Conservation (phyloP, 1,140 invertebrate species). For the Monomorium pharaonis region DNA sequence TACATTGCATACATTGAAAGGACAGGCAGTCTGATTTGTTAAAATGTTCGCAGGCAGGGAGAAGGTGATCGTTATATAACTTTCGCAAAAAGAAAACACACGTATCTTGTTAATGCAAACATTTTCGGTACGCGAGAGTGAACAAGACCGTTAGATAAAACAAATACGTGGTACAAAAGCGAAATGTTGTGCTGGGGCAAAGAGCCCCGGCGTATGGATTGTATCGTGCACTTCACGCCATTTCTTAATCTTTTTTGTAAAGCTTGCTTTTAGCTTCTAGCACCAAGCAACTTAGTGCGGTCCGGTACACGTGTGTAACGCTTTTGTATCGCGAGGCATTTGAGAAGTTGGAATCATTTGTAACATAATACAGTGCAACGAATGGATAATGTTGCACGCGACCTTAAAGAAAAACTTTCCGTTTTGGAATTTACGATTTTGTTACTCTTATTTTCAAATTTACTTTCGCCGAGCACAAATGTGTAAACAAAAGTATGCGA, state of each 20-base stretch:
- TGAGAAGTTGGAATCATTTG: constrained; percentile 38
- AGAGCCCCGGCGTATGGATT: background rate
- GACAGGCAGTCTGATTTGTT: background rate
- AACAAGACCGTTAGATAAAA: too few species aligned
- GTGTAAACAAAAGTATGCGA: background rate
- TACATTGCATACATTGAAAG: constrained; percentile 6
- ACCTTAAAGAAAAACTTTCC: background rate
- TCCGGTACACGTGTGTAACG: background rate
- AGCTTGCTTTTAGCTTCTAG: constrained; percentile 47
- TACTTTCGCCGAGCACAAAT: background rate
- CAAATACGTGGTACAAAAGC: background rate
- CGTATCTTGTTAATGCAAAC: background rate
- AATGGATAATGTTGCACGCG: background rate
- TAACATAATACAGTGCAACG: background rate
- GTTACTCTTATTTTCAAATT: background rate
- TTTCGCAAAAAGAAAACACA: background rate
- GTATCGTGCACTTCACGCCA: background rate
- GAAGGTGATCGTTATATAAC: background rate
- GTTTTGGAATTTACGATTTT: background rate
- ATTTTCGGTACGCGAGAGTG: background rate
- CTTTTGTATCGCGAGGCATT: constrained; percentile 27
- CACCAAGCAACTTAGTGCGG: background rate
- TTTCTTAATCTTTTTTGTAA: constrained; percentile 40
- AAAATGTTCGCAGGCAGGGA: background rate
- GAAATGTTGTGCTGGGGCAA: constrained; percentile 16